Evolutionary conservation across 2,888 invertebrate species (phyloP).

Genomic region (Leptothorax acervorum): DNA sequence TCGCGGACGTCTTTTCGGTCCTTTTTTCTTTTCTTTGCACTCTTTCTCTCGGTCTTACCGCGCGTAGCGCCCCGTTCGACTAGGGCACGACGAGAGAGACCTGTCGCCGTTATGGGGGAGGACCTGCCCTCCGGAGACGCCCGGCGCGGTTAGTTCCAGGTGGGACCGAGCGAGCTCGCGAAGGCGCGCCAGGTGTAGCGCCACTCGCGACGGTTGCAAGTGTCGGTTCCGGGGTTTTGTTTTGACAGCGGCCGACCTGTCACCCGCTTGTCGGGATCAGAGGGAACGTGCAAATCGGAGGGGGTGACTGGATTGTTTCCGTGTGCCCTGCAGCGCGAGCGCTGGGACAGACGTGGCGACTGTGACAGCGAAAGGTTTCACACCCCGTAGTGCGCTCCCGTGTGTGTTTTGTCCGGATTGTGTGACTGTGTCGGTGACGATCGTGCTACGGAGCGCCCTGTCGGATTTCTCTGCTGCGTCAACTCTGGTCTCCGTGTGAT

Average conservation of each 20-base stretch:
- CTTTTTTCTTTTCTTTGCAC: neutral
- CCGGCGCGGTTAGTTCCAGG: constrained; percentile 53
- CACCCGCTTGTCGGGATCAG: neutral
- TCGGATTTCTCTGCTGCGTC: neutral
- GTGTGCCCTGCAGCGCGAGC: neutral
- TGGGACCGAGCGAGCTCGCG: constrained; percentile 34
- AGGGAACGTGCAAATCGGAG: neutral
- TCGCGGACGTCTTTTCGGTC: neutral
- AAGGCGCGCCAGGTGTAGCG: constrained; percentile 50
- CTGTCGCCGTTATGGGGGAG: constrained; percentile 39
- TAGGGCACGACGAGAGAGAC: constrained; percentile 17
- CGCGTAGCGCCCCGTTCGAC: neutral
- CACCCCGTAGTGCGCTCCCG: neutral
- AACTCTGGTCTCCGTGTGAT: neutral
- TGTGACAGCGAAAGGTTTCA: neutral
- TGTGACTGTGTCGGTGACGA: constrained; percentile 30
- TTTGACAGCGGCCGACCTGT: neutral
- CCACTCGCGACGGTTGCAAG: neutral
- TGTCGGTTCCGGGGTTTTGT: constrained; percentile 1
- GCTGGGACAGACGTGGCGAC: neutral
- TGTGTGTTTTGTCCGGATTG: constrained; percentile 4
- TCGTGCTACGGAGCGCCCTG: neutral
- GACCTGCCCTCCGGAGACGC: constrained; percentile 53
- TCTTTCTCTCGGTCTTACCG: neutral
- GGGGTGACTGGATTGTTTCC: constrained; percentile 11